These are phyloP conservation scores for Phyllotreta striolata DNA, from an alignment of 2,888 invertebrate genomes.

Conservation along the genomic window DNA sequence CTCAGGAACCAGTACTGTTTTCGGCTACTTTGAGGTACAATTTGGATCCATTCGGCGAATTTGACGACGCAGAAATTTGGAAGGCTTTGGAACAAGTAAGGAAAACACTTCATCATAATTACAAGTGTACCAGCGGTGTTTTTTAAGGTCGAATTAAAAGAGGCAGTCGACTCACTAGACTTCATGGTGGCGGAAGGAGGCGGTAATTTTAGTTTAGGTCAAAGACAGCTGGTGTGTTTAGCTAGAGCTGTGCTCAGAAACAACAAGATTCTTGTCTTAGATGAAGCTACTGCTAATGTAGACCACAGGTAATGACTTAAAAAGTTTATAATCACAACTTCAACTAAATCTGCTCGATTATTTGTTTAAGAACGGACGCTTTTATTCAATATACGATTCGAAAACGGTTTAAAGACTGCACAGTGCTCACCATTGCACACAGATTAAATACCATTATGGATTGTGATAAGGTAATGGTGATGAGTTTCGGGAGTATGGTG, in stretches of 20 bases:
- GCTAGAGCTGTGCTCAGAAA: conserved; percentile 84
- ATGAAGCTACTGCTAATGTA: conserved; percentile 92
- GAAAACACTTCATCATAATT: background rate
- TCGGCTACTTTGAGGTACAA: conserved; percentile 85
- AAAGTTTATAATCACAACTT: background rate
- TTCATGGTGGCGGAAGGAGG: conserved; percentile 78
- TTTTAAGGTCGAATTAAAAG: conserved; percentile 77
- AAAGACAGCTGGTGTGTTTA: conserved; percentile 85
- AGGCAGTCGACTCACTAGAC: conserved; percentile 70
- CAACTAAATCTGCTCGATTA: conserved; percentile 1
- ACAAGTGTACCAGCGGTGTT: conserved; percentile 2
- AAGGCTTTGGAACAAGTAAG: conserved; percentile 72
- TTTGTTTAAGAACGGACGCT: conserved; percentile 69
- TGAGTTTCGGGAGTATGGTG: conserved; percentile 77
- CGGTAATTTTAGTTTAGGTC: conserved; percentile 85
- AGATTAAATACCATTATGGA: conserved; percentile 86
- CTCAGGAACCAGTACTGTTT: conserved; percentile 90
- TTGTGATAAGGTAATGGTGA: conserved; percentile 76
- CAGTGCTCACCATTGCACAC: conserved; percentile 91
- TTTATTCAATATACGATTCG: conserved; percentile 86
- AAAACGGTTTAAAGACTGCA: conserved; percentile 80
- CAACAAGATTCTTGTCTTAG: conserved; percentile 81
- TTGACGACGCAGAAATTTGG: conserved; percentile 79
- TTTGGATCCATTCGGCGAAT: conserved; percentile 83
- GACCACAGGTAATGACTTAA: conserved; percentile 73